A percentile compares a stretch with the other conserved stretches of the same genome.
These are phyloP conservation scores for Coptodon rendalli DNA, from an alignment of 2,113 vertebrate species.

Conservation along the genomic window DNA sequence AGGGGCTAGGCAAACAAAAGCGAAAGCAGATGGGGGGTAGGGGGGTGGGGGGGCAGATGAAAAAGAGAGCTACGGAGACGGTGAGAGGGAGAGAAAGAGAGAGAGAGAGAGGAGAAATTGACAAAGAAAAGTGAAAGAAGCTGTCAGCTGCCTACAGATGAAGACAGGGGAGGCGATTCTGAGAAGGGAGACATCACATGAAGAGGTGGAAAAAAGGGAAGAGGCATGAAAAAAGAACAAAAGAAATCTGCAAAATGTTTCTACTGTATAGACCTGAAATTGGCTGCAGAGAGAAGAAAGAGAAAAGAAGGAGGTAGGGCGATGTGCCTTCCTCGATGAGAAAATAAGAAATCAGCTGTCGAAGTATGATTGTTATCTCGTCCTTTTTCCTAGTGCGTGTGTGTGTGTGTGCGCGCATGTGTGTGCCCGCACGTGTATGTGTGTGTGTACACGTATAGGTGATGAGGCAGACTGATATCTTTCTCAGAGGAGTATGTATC, in stretches of 20 bases:
- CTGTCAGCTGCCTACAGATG: conserved; percentile 92
- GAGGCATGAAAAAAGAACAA: conserved; percentile 58
- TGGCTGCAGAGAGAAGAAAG: conserved; percentile 56
- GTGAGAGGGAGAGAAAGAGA: conserved; percentile 54
- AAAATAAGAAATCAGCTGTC: conserved; percentile 73
- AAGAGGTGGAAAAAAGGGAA: conserved; percentile 25
- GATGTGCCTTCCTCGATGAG: conserved; percentile 45
- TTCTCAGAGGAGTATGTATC: conserved; percentile 62
- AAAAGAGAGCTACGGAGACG: conserved; percentile 71
- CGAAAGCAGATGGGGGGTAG: conserved; percentile 89
- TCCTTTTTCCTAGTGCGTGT: conserved; percentile 36
- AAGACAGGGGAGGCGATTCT: conserved; percentile 77
- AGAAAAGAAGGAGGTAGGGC: conserved; percentile 31
- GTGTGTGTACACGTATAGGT: conserved; percentile 26
- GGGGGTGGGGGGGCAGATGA: conserved; percentile 79
- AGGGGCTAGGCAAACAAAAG: conserved; percentile 97
- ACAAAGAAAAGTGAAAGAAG: conserved; percentile 93
- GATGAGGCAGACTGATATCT: conserved; percentile 70
- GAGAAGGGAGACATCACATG: conserved; percentile 54
- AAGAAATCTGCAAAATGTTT: conserved; percentile 70
- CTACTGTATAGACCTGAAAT: conserved; percentile 70
- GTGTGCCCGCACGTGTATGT: background rate
- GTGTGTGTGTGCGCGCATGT: conserved; percentile 22
- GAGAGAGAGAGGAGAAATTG: conserved; percentile 79
- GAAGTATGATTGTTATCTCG: conserved; percentile 75